Percentiles rank a stretch among this genome's conserved stretches.
Evolutionary conservation across 2,888 invertebrate genomes (phyloP).

Genomic region (Dryocosmus kuriphilus): DNA sequence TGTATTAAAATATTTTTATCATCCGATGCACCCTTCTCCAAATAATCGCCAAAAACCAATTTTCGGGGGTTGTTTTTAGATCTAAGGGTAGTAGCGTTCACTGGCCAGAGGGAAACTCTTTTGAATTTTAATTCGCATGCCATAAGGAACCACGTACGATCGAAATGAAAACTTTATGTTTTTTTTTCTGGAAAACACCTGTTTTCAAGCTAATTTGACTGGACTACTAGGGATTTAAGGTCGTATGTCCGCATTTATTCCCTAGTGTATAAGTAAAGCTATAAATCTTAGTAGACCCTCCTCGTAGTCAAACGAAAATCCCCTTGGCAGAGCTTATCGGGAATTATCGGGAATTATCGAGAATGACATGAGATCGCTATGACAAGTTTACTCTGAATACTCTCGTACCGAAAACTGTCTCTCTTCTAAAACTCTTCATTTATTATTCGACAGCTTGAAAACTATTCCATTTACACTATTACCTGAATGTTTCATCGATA

Average conservation of each 20-base stretch:
- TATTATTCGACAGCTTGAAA: not conserved
- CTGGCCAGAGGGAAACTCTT: too few species aligned
- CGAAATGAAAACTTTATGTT: too few species aligned
- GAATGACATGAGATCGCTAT: slow-evolving; percentile 18
- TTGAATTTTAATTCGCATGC: too few species aligned
- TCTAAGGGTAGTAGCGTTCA: too few species aligned
- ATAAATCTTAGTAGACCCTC: slow-evolving; percentile 8
- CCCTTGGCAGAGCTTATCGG: slow-evolving; percentile 32
- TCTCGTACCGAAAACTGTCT: not conserved
- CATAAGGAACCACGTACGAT: too few species aligned
- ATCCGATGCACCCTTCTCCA: too few species aligned
- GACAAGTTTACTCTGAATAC: not conserved
- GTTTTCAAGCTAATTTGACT: too few species aligned
- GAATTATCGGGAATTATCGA: slow-evolving; percentile 24
- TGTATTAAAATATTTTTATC: too few species aligned
- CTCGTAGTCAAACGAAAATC: slow-evolving; percentile 34
- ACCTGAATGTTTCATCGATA: not conserved
- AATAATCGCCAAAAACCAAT: too few species aligned
- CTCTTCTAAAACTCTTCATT: too few species aligned
- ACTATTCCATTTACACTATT: not conserved
- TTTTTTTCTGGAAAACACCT: too few species aligned
- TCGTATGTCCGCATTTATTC: slow-evolving; percentile 10
- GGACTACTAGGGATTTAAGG: slow-evolving; percentile 12
- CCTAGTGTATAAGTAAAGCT: slow-evolving; percentile 24
- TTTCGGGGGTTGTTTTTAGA: too few species aligned